Evolutionary conservation across 2,888 invertebrate genomes (phyloP).

Genomic region (Rotaria macrura): DNA sequence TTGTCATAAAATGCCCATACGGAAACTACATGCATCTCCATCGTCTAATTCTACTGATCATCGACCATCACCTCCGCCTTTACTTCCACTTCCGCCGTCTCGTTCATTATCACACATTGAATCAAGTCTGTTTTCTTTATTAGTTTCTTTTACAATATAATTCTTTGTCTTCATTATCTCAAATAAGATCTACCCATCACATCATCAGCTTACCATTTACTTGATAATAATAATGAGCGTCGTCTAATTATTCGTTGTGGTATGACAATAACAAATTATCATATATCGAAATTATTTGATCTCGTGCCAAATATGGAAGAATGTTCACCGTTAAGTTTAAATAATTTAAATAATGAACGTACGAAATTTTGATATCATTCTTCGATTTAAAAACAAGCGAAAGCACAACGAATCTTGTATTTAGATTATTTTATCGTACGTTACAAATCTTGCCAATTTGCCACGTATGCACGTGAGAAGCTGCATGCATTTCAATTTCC

Average conservation of each 20-base stretch:
- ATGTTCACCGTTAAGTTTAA: constrained; percentile 48
- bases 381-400: too few relatives aligned
- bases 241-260: neutral
- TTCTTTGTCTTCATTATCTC: neutral
- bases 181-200: neutral
- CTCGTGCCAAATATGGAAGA: constrained; percentile 65
- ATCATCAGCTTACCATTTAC: neutral
- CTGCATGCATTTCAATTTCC: constrained; percentile 83
- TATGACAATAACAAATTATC: constrained; percentile 37
- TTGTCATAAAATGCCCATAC: neutral
- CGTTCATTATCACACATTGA: neutral
- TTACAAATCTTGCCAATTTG: constrained; percentile 63
- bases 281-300: constrained; percentile 67
- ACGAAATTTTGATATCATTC: neutral
- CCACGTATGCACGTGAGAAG: constrained; percentile 68
- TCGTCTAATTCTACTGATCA: neutral
- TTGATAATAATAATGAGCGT: neutral
- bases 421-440: constrained; percentile 58
- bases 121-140: neutral
- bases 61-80: neutral
- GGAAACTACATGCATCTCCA: neutral
- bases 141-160: neutral
- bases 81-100: neutral
- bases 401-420: neutral
- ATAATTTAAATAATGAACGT: constrained; percentile 33